Conservation (phyloP, 2,797 vertebrate genomes). For the Enteromius fasciolatus region DNA sequence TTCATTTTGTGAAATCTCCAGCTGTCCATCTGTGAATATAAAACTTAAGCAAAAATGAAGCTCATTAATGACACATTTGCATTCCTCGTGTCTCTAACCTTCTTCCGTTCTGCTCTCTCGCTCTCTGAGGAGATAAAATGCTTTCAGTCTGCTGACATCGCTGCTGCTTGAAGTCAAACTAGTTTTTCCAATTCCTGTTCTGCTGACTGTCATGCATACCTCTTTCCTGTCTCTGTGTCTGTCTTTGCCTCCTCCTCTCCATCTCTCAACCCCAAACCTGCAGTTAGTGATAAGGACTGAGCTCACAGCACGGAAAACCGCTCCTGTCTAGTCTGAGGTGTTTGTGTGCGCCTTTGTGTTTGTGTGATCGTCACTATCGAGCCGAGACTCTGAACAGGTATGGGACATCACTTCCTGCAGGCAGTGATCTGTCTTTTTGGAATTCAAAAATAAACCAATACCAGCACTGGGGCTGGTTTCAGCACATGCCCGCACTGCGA, state of each 20-base stretch:
- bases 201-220: conserved; percentile 46
- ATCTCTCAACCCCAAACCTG: conserved; percentile 20
- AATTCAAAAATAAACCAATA: conserved; percentile 5
- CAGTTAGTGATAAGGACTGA: conserved; percentile 44
- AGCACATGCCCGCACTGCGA: background rate
- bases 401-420: conserved; percentile 6
- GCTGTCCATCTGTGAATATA: background rate
- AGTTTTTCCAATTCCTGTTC: conserved; percentile 26
- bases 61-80: conserved; percentile 6
- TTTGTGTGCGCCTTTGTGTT: background rate
- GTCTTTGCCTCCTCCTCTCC: conserved; percentile 4
- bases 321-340: conserved; percentile 25
- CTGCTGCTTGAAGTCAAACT: conserved; percentile 59
- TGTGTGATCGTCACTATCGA: conserved; percentile 7
- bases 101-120: conserved; percentile 20
- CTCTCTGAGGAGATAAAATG: conserved; percentile 24
- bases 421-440: conserved; percentile 7
- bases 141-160: conserved; percentile 48
- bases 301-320: conserved; percentile 16
- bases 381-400: background rate
- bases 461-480: background rate
- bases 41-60: background rate
- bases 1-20: background rate
- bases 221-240: conserved; percentile 27
- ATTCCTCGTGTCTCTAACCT: conserved; percentile 27